A percentile compares a stretch with the other conserved stretches of the same genome.
Conservation (phyloP, 2,113 vertebrate species). For the Oncorhynchus clarkii region DNA sequence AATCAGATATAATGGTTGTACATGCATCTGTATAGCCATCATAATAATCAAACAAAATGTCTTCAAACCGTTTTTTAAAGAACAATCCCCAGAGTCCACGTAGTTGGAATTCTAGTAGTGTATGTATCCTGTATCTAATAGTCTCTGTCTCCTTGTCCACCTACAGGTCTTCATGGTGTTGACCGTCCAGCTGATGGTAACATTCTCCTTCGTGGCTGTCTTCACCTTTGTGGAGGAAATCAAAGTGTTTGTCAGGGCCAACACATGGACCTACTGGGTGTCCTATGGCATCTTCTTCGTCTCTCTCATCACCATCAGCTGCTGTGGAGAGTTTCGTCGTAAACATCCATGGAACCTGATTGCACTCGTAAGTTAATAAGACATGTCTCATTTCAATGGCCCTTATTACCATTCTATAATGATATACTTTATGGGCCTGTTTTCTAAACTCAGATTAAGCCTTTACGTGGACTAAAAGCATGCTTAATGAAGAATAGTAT, state of each 20-base stretch:
- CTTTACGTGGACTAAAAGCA: no score
- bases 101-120: no score
- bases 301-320: conserved; percentile 89
- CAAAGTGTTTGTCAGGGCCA: conserved; percentile 78
- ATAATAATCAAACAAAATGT: no score
- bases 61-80: no score
- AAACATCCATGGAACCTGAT: conserved; percentile 94
- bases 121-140: background rate
- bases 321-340: conserved; percentile 91
- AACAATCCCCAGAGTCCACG: no score
- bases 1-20: no score
- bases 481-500: no score
- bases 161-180: conserved; percentile 91
- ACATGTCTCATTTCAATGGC: background rate
- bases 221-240: conserved; percentile 87
- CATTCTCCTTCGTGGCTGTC: conserved; percentile 85
- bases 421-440: no score
- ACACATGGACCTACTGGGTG: conserved; percentile 90
- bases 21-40: no score
- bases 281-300: conserved; percentile 91
- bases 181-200: conserved; percentile 86
- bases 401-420: no score
- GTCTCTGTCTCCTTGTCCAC: background rate
- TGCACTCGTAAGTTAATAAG: conserved; percentile 88
- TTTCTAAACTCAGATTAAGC: no score